These are phyloP conservation scores for Lemur catta DNA, from an alignment of 2,797 vertebrate species.

Conservation along the genomic window DNA sequence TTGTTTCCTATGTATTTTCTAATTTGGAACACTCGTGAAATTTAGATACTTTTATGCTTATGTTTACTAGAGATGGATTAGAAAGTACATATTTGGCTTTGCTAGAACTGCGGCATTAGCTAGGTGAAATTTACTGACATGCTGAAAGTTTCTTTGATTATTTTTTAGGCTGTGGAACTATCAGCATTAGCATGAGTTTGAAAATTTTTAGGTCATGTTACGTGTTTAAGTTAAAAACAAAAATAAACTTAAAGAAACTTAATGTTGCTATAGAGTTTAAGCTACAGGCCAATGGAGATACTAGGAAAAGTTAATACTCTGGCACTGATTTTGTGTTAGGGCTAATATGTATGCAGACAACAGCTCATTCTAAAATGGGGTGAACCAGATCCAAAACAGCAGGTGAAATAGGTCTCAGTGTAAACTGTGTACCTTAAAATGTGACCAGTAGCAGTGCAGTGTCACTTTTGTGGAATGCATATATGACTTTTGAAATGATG, in stretches of 20 bases:
- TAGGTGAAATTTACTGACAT: constrained; percentile 72
- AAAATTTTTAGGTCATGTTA: constrained; percentile 60
- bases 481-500: neutral
- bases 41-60: constrained; percentile 64
- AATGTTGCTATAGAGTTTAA: constrained; percentile 48
- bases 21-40: constrained; percentile 62
- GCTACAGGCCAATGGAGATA: neutral
- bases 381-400: neutral
- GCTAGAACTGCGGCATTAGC: constrained; percentile 53
- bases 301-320: neutral
- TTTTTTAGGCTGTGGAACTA: constrained; percentile 74
- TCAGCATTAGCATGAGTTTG: constrained; percentile 67
- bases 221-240: constrained; percentile 75
- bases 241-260: constrained; percentile 62
- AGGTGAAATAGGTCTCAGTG: neutral
- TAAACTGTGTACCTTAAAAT: neutral
- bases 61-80: constrained; percentile 69
- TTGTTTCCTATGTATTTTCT: constrained; percentile 71
- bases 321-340: neutral
- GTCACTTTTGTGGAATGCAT: neutral
- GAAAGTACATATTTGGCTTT: constrained; percentile 74
- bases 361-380: neutral
- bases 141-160: constrained; percentile 54
- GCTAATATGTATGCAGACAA: neutral
- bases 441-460: neutral